Base-by-base conservation (phyloP, 2,888 invertebrate species). In the Camponotus fellah region DNA sequence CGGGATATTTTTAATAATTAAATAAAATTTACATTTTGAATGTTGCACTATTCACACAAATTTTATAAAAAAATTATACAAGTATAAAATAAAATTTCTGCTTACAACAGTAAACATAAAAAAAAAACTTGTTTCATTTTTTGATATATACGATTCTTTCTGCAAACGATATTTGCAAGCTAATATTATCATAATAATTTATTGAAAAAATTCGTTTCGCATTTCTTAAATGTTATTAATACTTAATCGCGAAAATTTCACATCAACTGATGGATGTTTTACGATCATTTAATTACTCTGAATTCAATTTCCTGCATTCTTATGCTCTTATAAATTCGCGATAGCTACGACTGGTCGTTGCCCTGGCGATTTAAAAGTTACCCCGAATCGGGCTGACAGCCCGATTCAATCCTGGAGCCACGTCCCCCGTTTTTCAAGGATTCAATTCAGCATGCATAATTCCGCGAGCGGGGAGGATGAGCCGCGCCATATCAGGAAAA, bases 401-500 rank as follows among this genome's bases (percentile, higher is more conserved):
- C 26, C 76, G 53, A 56, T 72, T 64, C 53, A 62, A 46, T 58
- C 46, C 37, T 46, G 77, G 12, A 58, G 34, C 65, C n/a, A 26
- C n/a, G 49, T 58, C 76, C 60, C 17, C 49, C 79, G 58, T 79
- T 49, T 49, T 66, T 68, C 49, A 49, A 68, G 58, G 58, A 77
- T 79, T 77, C 82, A 76, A 82, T 82, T 77, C 66, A 46, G 60
- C 66, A 77, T 60, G 60, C 82, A 66, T 82, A 77, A 82, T 79
- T 60, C 32, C 79, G 82, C 53, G 66, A 82, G 82, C 62, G 74
- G 65, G 66, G 49, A 76, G 69, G 75, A 82, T 62, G 68, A 75
- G 40, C 46, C 66, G 82, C 32, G 74, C 46, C 60, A 17, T 80
- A 56, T 85, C 84, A 80, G 86, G 87, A 88, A 87, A 82, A 85